These are phyloP conservation scores for Dendronephthya gigantea DNA, from an alignment of 64 coral and sea anemone genomes.

Conservation along the genomic window DNA sequence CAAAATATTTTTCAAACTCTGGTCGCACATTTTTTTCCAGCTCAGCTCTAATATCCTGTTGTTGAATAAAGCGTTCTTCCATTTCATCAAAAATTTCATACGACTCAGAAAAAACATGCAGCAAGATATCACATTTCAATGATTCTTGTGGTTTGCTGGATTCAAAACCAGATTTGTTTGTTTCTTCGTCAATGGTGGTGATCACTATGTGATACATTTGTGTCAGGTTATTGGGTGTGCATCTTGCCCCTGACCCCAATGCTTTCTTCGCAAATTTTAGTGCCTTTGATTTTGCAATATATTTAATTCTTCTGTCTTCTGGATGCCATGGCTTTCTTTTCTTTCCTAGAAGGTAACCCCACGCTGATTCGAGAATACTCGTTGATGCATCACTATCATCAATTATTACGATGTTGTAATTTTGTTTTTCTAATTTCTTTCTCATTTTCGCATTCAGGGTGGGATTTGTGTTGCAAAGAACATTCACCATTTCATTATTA, in stretches of 20 bases:
- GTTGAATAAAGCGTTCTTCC: no score
- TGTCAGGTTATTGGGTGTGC: neutral
- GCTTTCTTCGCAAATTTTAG: neutral
- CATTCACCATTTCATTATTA: neutral
- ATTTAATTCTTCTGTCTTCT: neutral
- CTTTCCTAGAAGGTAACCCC: neutral
- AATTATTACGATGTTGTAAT: neutral
- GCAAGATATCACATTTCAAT: neutral
- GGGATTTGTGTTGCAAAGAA: neutral
- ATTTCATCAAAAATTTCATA: no score
- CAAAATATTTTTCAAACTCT: no score
- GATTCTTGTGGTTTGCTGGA: neutral
- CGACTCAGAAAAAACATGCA: no score
- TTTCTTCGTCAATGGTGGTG: neutral
- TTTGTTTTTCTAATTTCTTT: neutral
- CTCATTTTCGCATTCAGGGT: neutral
- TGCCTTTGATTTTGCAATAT: neutral
- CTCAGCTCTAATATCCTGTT: no score
- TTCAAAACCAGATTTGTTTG: neutral
- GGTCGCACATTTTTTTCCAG: no score
- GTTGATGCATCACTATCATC: neutral
- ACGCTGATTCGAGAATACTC: neutral
- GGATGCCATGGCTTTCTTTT: neutral
- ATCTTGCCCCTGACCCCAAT: neutral
- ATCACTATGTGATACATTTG: neutral